Conservation (phyloP, 2,113 vertebrate genomes). For the rabbit (Oryctolagus cuniculus) region mOryCun1.1 NC_091435.1:123484001-123484500, state of each 20-base stretch:
- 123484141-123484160: neutral
- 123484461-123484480: neutral
- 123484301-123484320: neutral
- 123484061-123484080: neutral
- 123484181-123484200: too few relatives aligned
- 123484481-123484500: neutral
- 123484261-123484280: neutral
- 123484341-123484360: neutral
- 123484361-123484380: neutral
- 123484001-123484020: neutral
- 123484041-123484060: neutral
- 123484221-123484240: neutral
- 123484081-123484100: neutral
- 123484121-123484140: neutral
- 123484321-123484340: rapidly evolving
- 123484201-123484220: neutral
- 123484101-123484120: neutral
- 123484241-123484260: neutral
- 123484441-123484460: neutral
- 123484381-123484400: neutral
- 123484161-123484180: neutral
- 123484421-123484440: neutral
- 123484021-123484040: neutral
- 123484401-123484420: neutral
- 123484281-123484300: neutral